Evolutionary conservation across 2,797 vertebrate species (phyloP).

Genomic region (Sebastes kiyomatsui): DNA sequence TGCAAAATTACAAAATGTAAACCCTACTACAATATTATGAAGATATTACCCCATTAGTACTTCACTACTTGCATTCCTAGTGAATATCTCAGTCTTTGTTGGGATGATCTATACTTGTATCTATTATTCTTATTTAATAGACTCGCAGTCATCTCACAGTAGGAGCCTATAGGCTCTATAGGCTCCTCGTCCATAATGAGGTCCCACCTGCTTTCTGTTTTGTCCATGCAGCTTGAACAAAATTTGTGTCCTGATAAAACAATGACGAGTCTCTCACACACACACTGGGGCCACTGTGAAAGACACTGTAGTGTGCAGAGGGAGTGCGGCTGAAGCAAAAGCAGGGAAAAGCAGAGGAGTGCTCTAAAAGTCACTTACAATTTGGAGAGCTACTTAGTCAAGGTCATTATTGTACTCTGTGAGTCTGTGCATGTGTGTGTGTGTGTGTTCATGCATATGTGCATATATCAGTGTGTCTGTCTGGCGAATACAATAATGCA

Average conservation of each 20-base stretch:
- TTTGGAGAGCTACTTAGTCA: conserved; percentile 71
- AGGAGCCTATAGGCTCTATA: background rate
- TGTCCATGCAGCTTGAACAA: conserved; percentile 1
- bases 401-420: conserved; percentile 61
- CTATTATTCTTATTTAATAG: background rate
- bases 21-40: background rate
- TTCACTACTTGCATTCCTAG: background rate
- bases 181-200: background rate
- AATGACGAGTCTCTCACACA: background rate
- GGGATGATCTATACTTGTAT: background rate
- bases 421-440: conserved; percentile 25
- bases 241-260: conserved; percentile 7
- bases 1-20: background rate
- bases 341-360: conserved; percentile 52
- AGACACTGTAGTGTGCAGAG: conserved; percentile 11
- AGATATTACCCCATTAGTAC: background rate
- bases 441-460: conserved; percentile 31
- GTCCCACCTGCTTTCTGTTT: conserved; percentile 3
- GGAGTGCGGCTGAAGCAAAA: conserved; percentile 36
- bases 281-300: background rate
- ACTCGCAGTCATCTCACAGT: background rate
- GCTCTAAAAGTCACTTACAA: conserved; percentile 68
- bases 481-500: conserved; percentile 60
- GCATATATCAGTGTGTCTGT: conserved; percentile 37
- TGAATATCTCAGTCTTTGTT: background rate